Evolutionary conservation across 2,797 vertebrate genomes (phyloP).

Genomic region (Taenioides sp.): DNA sequence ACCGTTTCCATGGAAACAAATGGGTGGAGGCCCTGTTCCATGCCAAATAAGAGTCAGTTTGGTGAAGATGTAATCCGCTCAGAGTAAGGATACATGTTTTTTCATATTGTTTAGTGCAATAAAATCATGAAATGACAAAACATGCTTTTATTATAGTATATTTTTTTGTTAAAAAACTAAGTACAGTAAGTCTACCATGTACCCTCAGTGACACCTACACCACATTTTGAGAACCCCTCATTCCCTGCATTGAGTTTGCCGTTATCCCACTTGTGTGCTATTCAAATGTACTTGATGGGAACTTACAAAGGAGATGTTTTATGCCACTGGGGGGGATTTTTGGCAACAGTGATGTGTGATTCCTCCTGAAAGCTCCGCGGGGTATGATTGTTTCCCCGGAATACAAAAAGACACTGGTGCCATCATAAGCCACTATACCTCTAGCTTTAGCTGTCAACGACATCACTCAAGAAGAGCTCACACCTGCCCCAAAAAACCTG

Average conservation of each 20-base stretch:
- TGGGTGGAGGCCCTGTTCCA: no score
- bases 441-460: constrained; percentile 77
- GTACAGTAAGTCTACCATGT: background rate
- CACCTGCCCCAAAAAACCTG: constrained; percentile 49
- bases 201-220: background rate
- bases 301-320: constrained; percentile 52
- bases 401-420: constrained; percentile 78
- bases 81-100: no score
- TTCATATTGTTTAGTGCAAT: no score
- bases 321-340: constrained; percentile 53
- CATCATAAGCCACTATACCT: constrained; percentile 69
- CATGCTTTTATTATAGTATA: no score
- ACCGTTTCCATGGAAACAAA: no score
- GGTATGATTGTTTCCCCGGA: constrained; percentile 72
- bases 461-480: constrained; percentile 73
- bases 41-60: no score
- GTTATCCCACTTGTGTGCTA: constrained; percentile 68
- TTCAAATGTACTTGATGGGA: constrained; percentile 68
- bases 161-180: background rate
- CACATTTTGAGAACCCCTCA: constrained; percentile 23
- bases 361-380: constrained; percentile 66
- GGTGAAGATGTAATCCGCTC: no score
- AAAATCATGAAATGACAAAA: no score
- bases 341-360: constrained; percentile 67
- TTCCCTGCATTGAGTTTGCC: constrained; percentile 56